Evolutionary conservation across 2,113 vertebrate genomes (phyloP), one percentile per base, ranked within the genome.

Genomic region (Sinocyclocheilus maitianheensis): DNA sequence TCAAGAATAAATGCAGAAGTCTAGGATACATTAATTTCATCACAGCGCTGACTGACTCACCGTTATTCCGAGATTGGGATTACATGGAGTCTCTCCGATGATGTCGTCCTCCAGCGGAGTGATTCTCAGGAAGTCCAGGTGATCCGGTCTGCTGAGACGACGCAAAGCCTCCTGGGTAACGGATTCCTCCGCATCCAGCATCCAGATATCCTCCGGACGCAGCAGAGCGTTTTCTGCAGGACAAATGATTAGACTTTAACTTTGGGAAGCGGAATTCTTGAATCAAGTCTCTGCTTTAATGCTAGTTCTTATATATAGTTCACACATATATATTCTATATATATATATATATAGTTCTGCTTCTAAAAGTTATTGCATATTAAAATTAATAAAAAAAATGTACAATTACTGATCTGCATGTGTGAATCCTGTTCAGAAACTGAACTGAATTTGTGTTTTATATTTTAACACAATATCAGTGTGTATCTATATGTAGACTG

Each of bases 91-190:
- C 74, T 95, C 94, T 11, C 93, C 91, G 1, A 94, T 93, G 89
- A 95, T 94, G 92, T 95, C 95, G 89, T 96, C 95, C 86, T 95
- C 95, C 0, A 94, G 95, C 0, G 94, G 94, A 0, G 94, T 95
- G 89, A 96, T 95, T 67, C 94, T 92, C 13, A 95, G 90, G 85
- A 96, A 93, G 88, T 96, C 95, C 69, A 96, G 93, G 89, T 93
- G 95, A 87, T 95, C 92, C 0, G 95, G 95, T 34, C 94, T 94
- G 6, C 88, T 90, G 9, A 79, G 86, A 3, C 51, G 83, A 67
- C 91, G 88, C n/a, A 88, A 69, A 9, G 88, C 80, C 72, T 94
- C 91, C 51, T 93, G 94, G 43, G 90, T 89, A 76, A 91, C 30
- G 34, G 90, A 81, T 1, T 94, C 94, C 53, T 94, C 92, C 1